These are phyloP conservation scores for Odontomachus brunneus DNA, from an alignment of 1,140 invertebrate genomes.

Conservation along the genomic window DNA sequence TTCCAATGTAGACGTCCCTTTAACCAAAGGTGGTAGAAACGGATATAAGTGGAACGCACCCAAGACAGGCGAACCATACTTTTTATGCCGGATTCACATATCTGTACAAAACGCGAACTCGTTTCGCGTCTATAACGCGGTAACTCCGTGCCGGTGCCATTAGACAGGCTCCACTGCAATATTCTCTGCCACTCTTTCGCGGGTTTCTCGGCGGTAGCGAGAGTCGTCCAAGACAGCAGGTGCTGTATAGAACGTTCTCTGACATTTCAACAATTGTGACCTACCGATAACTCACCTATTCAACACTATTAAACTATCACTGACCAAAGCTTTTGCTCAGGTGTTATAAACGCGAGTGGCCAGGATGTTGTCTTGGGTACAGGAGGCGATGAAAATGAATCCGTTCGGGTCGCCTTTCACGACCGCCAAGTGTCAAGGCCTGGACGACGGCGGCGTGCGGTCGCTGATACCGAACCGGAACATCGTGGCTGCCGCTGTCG, in stretches of 20 bases:
- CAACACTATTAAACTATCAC: constrained; percentile 12
- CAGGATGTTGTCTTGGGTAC: constrained; percentile 90
- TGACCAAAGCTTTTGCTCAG: constrained; percentile 48
- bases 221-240: constrained; percentile 61
- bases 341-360: constrained; percentile 65
- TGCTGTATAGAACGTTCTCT: constrained; percentile 44
- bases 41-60: no score
- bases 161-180: constrained; percentile 23
- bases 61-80: no score
- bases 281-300: no score
- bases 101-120: no score
- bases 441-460: constrained; percentile 76
- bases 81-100: no score
- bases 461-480: constrained; percentile 86
- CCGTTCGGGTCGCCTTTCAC: constrained; percentile 90
- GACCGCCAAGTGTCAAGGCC: constrained; percentile 87
- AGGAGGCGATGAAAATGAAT: constrained; percentile 91
- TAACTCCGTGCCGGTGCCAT: background rate
- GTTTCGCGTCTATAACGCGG: constrained; percentile 8
- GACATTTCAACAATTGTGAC: no score
- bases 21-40: no score
- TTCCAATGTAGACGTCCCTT: no score
- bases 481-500: constrained; percentile 87
- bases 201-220: constrained; percentile 64
- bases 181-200: constrained; percentile 74